A percentile compares a stretch with the other conserved stretches of the same genome.
These are phyloP conservation scores for Haliaeetus leucogaster DNA, from an alignment of 2,113 vertebrate genomes.

Conservation along the genomic window DNA sequence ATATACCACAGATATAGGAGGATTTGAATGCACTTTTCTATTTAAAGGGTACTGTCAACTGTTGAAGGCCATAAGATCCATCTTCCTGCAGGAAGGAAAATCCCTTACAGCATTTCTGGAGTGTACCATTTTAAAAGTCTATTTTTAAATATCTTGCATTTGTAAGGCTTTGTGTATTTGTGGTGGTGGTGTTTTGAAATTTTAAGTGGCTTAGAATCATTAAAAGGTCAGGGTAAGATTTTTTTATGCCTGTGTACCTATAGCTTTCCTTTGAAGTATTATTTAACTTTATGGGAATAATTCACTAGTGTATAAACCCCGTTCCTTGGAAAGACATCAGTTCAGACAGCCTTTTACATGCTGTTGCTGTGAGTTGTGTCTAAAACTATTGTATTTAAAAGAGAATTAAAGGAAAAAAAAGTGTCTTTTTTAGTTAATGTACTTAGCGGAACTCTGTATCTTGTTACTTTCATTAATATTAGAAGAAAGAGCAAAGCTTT, in stretches of 20 bases:
- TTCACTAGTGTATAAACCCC: not conserved
- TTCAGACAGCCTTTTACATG: not conserved
- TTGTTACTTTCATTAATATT: not conserved
- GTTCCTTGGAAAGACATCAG: not conserved
- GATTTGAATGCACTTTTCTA: slow-evolving; percentile 42
- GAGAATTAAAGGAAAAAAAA: not conserved
- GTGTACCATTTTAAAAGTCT: not conserved
- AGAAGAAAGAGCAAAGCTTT: not conserved
- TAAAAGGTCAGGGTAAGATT: not conserved
- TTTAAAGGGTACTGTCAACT: slow-evolving; percentile 48
- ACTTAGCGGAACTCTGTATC: not conserved
- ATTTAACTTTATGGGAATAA: not conserved
- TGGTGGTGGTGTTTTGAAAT: not conserved
- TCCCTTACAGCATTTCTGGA: not conserved
- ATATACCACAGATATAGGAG: slow-evolving; percentile 1
- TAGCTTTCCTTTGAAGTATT: not conserved
- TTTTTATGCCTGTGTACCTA: not conserved
- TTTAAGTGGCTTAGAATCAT: not conserved
- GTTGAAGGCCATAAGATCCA: slow-evolving; percentile 14
- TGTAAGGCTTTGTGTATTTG: not conserved
- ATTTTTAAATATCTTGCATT: not conserved
- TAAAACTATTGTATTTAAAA: not conserved
- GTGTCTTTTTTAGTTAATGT: not conserved
- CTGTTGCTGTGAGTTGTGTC: not conserved
- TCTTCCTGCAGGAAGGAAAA: slow-evolving; percentile 24